phyloP scores from a whole-genome alignment of 2,797 vertebrate genomes.

The Philypnodon macrostomus region DNA sequence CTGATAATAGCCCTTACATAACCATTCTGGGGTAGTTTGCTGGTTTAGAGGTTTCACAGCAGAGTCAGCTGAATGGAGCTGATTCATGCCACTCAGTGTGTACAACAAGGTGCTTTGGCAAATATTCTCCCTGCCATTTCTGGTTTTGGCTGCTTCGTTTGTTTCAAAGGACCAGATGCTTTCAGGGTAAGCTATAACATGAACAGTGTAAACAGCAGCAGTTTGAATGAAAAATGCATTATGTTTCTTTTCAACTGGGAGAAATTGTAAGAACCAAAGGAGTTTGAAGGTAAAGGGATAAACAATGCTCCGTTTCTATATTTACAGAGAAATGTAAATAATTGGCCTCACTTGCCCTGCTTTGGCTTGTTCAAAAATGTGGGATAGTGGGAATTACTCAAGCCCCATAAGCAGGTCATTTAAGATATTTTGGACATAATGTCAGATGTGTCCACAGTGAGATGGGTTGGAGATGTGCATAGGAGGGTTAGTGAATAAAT shows the following conservation, averaged over 20 bases:
- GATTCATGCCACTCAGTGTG: slow-evolving; percentile 19
- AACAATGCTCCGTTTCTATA: slow-evolving; percentile 8
- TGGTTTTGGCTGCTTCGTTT: slow-evolving; percentile 34
- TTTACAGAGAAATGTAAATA: background rate
- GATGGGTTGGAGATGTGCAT: too few relatives aligned
- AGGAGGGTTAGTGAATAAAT: too few relatives aligned
- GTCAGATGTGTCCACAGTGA: too few relatives aligned
- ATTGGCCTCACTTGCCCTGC: too few relatives aligned
- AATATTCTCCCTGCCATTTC: slow-evolving; percentile 32
- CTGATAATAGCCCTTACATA: background rate
- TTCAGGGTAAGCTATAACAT: slow-evolving; percentile 27
- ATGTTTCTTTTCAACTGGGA: slow-evolving; percentile 12
- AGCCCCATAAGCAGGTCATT: too few relatives aligned
- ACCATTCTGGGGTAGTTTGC: background rate
- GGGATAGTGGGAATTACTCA: too few relatives aligned
- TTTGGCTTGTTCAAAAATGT: too few relatives aligned
- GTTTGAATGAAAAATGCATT: slow-evolving; percentile 15
- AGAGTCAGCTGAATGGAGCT: slow-evolving; percentile 36
- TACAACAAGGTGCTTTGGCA: slow-evolving; percentile 19
- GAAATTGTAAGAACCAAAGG: background rate
- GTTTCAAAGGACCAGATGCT: slow-evolving; percentile 19
- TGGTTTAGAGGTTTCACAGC: background rate
- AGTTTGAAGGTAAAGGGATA: slow-evolving; percentile 11
- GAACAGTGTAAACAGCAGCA: slow-evolving; percentile 15
- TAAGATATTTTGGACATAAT: too few relatives aligned